phyloP scores from a whole-genome alignment of 2,113 vertebrate species.

The Menura novaehollandiae region DNA sequence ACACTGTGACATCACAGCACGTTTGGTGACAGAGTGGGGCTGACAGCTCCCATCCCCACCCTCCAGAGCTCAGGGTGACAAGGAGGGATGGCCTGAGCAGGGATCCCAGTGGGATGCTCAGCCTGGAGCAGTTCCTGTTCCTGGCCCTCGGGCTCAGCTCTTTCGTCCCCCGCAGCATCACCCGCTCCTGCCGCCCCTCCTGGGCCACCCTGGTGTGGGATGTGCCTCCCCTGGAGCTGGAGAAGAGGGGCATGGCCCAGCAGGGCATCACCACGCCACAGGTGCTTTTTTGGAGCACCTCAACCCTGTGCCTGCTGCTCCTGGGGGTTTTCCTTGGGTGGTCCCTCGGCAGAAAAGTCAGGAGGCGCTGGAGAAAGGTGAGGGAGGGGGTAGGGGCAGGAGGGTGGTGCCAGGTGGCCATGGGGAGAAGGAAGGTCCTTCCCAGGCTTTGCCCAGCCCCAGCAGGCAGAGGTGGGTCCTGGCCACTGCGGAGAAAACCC shows the following conservation, averaged over 20 bases:
- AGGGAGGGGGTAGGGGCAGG: background rate
- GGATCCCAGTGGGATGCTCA: background rate
- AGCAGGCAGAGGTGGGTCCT: background rate
- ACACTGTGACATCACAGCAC: background rate
- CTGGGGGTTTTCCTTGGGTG: background rate
- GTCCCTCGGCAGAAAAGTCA: background rate
- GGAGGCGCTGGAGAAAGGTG: background rate
- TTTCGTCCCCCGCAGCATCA: background rate
- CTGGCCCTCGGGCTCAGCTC: background rate
- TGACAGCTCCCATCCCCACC: background rate
- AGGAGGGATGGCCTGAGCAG: background rate
- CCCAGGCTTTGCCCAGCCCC: background rate
- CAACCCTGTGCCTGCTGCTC: background rate
- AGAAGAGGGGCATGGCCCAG: background rate
- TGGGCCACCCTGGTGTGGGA: constrained; percentile 15
- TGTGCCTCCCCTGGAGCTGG: background rate
- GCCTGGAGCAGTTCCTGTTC: background rate
- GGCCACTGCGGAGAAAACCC: background rate
- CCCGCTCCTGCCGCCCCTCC: background rate
- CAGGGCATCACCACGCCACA: fast-evolving
- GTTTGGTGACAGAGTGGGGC: fast-evolving
- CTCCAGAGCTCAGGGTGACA: background rate
- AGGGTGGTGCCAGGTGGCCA: background rate
- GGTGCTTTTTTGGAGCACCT: background rate
- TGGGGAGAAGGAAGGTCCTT: background rate